A percentile compares a stretch with the other conserved stretches of the same genome.
Evolutionary conservation across 2,113 vertebrate genomes (phyloP).

Genomic region (Leptocoma aspasia): DNA sequence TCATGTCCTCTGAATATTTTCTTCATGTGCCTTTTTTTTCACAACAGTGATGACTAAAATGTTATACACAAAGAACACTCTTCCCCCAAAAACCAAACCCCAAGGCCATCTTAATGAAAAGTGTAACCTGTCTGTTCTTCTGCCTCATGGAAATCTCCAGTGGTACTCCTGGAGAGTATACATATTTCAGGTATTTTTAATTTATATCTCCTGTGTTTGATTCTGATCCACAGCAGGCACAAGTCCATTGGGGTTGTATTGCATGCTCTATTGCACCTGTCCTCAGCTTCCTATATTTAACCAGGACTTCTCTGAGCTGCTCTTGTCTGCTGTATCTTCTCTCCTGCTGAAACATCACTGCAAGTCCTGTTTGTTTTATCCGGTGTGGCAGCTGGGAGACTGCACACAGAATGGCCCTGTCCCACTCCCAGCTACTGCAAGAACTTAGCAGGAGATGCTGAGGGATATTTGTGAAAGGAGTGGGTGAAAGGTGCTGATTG

Average conservation of each 20-base stretch:
- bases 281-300: neutral
- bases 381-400: neutral
- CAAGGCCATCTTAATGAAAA: neutral
- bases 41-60: neutral
- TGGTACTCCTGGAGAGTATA: neutral
- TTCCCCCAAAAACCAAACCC: neutral
- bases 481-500: neutral
- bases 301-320: neutral
- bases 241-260: neutral
- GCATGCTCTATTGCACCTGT: neutral
- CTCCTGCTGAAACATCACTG: neutral
- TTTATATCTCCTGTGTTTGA: neutral
- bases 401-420: neutral
- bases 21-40: neutral
- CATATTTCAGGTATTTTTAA: neutral
- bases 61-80: neutral
- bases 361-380: neutral
- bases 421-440: neutral
- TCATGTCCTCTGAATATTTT: neutral
- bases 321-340: neutral
- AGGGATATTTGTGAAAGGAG: neutral
- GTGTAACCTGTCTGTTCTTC: neutral
- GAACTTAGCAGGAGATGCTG: neutral
- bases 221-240: neutral
- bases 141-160: neutral